Base-by-base conservation (phyloP, 1,140 invertebrate genomes). In the Platyscapa corneri region DNA sequence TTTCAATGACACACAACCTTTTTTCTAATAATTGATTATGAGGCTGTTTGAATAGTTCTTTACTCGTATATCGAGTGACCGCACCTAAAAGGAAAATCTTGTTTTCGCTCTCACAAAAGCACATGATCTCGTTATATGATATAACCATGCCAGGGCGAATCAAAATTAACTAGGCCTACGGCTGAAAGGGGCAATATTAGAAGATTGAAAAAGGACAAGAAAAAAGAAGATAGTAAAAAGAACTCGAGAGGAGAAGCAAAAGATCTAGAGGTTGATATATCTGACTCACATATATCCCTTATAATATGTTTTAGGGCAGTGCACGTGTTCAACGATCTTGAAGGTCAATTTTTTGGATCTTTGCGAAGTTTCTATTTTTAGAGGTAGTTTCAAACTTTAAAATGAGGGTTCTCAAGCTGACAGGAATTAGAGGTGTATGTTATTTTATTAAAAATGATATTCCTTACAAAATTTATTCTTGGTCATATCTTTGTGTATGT, bases 321-420 rank as follows among this genome's bases (percentile, higher is more conserved):
- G 65, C 83, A 85, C 83, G 83, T 85, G 83, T 80, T 80, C 83
- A 27, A 0, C 42, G 83, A 84, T 80, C 49, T 46, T 80, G 75
- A 84, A 78, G 60, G 64, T 32, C 77, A 39, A 60, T 80, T 30
- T 74, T 79, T 74, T 80, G 46, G 49, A 84, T 76, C 82, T 37
- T 65, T 30, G 65, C 65, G 49, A 84, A 67, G 83, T 84, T 84
- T 84, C 83, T 79, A 80, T 84, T 79, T 84, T 84, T 80, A 79
- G 77, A 78, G 14, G 70, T 46, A 75, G 37, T 56, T 18, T 76
- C 60, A 32, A 10, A 37, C 42, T 77, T 77, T 67, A 49, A 77
- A 77, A 46, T 37, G 64, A 70, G 20, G 75, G 64, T 78, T 78
- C 46, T 84, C 75, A 70, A 70, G 34, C 30, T 78, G 5, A 34